Conservation (phyloP, 2,797 vertebrate species). For the Poeciliopsis paucimaculata region DNA sequence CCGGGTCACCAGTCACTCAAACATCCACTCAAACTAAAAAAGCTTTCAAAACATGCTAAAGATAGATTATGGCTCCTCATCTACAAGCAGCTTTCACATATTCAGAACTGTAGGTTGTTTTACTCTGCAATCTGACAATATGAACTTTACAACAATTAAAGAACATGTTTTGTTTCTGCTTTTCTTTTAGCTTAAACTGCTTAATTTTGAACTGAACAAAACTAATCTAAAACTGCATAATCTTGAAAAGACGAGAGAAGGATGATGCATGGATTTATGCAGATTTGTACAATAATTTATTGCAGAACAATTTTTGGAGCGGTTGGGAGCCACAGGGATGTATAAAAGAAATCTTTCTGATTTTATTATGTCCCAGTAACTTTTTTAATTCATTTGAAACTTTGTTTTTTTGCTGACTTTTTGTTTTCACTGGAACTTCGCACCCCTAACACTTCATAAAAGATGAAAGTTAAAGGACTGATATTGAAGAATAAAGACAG, state of each 20-base stretch:
- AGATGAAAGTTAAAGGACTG: neutral
- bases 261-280: neutral
- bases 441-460: neutral
- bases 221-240: neutral
- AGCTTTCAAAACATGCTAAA: neutral
- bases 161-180: neutral
- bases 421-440: neutral
- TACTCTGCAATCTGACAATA: neutral
- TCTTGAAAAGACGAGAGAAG: neutral
- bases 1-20: neutral
- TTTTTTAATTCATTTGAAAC: neutral
- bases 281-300: constrained; percentile 8
- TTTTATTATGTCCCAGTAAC: neutral
- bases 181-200: neutral
- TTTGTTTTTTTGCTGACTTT: neutral
- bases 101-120: neutral
- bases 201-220: neutral
- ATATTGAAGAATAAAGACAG: neutral
- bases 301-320: constrained; percentile 2
- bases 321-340: neutral
- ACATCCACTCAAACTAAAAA: neutral
- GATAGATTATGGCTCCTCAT: neutral
- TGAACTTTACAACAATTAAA: neutral
- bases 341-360: neutral
- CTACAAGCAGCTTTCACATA: neutral